Percentiles rank a stretch among this genome's conserved stretches.
phyloP scores from a whole-genome alignment of 2,113 vertebrate genomes.

The Nematolebias whitei region DNA sequence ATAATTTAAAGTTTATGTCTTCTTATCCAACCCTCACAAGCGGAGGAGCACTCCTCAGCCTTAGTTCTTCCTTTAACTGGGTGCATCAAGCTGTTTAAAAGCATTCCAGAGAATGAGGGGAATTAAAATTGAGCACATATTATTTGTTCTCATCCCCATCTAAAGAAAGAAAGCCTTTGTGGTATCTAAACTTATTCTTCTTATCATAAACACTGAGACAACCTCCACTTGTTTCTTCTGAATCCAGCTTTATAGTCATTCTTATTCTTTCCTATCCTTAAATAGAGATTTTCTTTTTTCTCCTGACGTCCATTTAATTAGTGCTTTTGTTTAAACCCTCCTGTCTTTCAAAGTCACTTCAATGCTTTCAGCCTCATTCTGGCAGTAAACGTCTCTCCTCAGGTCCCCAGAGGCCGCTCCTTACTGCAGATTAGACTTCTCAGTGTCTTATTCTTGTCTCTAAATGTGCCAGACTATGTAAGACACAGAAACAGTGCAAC shows the following conservation, averaged over 20 bases:
- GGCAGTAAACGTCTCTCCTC: slow-evolving; percentile 43
- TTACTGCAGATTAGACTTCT: slow-evolving; percentile 30
- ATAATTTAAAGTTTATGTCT: too few relatives aligned
- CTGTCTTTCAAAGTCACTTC: slow-evolving; percentile 29
- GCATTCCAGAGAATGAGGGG: background rate
- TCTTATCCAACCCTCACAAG: too few relatives aligned
- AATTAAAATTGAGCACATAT: slow-evolving; percentile 5
- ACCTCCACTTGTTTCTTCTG: slow-evolving; percentile 4
- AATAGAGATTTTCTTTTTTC: background rate
- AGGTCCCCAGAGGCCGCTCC: slow-evolving; percentile 25
- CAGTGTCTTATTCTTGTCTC: slow-evolving; percentile 24
- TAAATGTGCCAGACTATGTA: background rate
- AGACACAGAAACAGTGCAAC: background rate
- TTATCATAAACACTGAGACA: slow-evolving; percentile 3
- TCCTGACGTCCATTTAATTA: slow-evolving; percentile 25
- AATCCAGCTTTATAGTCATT: slow-evolving; percentile 12
- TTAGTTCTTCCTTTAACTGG: background rate
- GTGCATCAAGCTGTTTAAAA: background rate
- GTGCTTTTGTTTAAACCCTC: slow-evolving; percentile 9
- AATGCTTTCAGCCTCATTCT: slow-evolving; percentile 33
- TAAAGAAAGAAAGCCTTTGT: slow-evolving; percentile 11
- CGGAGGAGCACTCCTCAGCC: too few relatives aligned
- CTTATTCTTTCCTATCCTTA: background rate
- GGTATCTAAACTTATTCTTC: background rate
- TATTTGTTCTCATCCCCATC: background rate